Evolutionary conservation across 2,113 vertebrate species (phyloP).

Genomic region (Pavo muticus): DNA sequence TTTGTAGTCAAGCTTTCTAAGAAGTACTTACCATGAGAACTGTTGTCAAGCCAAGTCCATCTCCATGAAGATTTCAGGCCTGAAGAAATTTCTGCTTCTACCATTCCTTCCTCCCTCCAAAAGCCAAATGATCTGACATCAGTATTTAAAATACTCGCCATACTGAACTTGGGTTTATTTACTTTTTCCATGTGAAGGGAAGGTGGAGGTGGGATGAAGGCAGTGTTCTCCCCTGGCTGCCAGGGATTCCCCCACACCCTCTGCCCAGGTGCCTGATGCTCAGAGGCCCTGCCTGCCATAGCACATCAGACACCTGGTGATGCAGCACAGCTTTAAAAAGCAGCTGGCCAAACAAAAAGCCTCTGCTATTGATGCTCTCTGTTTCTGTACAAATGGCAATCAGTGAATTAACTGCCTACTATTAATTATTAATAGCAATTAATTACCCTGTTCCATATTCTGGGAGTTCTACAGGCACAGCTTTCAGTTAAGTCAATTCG

Average conservation of each 20-base stretch:
- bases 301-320: background rate
- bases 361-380: background rate
- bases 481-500: background rate
- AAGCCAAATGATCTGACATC: background rate
- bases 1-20: background rate
- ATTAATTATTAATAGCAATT: conserved; percentile 14
- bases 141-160: background rate
- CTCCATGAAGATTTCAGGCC: background rate
- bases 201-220: background rate
- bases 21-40: background rate
- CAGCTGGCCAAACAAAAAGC: background rate
- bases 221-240: background rate
- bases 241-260: background rate
- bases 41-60: background rate
- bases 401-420: background rate
- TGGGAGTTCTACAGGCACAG: background rate
- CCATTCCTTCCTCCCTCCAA: background rate
- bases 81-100: background rate
- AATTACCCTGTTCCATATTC: background rate
- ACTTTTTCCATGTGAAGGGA: background rate
- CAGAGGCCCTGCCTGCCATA: background rate
- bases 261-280: rapidly evolving
- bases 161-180: background rate
- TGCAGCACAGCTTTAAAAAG: background rate
- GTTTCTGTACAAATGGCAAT: background rate